Evolutionary conservation across 2,797 vertebrate species (phyloP).

Genomic region (Vultur gryphus): DNA sequence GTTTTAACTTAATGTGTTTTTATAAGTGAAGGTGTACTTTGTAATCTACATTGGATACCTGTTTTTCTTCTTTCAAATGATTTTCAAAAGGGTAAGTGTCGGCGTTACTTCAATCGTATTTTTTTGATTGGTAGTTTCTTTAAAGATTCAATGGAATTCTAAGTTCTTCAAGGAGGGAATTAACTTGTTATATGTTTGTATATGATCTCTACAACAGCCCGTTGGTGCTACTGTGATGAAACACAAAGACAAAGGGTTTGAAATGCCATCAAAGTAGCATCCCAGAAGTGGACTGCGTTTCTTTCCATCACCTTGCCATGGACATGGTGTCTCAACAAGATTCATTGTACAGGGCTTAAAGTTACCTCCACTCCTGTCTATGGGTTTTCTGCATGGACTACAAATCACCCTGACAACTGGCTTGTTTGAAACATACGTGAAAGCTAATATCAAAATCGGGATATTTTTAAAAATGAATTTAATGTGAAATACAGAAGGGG

Average conservation of each 20-base stretch:
- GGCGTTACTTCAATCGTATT: not conserved
- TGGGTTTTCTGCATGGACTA: not conserved
- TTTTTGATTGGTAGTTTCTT: not conserved
- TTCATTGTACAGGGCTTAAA: not conserved
- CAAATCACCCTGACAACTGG: not conserved
- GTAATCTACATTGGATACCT: not conserved
- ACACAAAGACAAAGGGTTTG: not conserved
- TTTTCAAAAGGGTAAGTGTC: not conserved
- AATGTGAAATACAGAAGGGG: not conserved
- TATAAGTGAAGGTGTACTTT: not conserved
- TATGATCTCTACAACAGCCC: not conserved
- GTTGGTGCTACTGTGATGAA: not conserved
- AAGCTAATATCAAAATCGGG: not conserved
- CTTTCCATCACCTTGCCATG: not conserved
- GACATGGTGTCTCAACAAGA: not conserved
- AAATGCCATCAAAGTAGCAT: not conserved
- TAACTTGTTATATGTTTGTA: not conserved
- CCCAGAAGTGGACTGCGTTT: not conserved
- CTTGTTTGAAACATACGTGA: not conserved
- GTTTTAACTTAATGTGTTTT: not conserved
- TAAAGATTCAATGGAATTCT: not conserved
- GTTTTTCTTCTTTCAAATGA: not conserved
- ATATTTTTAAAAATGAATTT: not conserved
- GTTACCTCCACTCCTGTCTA: not conserved
- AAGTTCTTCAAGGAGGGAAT: not conserved